phyloP scores from a whole-genome alignment of 1,140 invertebrate species.

The Drosophila sturtevanti region DNA sequence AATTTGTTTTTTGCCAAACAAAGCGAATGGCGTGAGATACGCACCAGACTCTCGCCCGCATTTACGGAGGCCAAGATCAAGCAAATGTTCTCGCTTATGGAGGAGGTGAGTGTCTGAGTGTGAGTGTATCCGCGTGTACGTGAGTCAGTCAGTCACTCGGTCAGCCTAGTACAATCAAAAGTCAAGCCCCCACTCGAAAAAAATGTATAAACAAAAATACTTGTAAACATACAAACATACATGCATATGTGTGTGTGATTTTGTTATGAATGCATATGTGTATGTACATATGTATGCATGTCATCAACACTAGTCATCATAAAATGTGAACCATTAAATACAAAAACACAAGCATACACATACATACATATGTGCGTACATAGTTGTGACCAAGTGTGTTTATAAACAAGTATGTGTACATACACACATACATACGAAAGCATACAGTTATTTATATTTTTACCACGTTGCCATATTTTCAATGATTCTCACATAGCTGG shows the following conservation, averaged over 20 bases:
- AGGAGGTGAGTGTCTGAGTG: slow-evolving; percentile 67
- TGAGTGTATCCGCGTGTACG: neutral
- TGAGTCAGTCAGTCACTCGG: neutral
- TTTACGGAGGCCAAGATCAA: slow-evolving; percentile 85
- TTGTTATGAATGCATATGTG: neutral
- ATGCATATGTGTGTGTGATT: neutral
- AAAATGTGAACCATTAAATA: neutral
- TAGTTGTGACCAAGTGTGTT: too few relatives aligned
- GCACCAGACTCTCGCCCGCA: slow-evolving; percentile 84
- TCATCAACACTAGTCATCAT: neutral
- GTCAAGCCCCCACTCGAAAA: neutral
- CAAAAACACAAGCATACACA: too few relatives aligned
- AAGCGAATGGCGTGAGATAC: slow-evolving; percentile 84
- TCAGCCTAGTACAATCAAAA: neutral
- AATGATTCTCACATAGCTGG: too few relatives aligned
- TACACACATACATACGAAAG: too few relatives aligned
- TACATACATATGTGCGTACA: too few relatives aligned
- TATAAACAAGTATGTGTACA: neutral
- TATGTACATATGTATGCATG: neutral
- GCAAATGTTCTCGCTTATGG: slow-evolving; percentile 84
- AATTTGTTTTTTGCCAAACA: slow-evolving; percentile 76
- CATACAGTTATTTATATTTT: neutral
- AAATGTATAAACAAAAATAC: neutral
- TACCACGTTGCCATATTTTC: too few relatives aligned
- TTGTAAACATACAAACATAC: neutral